Evolutionary conservation across 2,797 vertebrate species (phyloP).

Genomic region (Phoebastria nigripes): DNA sequence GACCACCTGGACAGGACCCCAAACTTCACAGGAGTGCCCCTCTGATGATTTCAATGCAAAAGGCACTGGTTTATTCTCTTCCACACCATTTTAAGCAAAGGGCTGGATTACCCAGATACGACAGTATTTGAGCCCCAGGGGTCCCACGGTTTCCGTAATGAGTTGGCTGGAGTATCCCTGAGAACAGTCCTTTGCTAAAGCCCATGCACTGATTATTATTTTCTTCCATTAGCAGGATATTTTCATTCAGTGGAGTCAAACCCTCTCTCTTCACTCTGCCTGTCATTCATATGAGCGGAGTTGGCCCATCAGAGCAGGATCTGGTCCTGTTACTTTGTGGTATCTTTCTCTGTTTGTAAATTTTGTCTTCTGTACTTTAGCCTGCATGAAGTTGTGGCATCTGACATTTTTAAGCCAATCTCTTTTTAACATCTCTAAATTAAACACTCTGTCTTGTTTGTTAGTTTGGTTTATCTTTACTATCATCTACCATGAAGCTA

Average conservation of each 20-base stretch:
- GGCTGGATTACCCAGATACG: not conserved
- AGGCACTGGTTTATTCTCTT: not conserved
- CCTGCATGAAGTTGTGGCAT: not conserved
- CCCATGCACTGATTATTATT: not conserved
- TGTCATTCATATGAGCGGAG: not conserved
- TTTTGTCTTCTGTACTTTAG: not conserved
- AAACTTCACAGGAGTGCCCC: not conserved
- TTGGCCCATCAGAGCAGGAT: not conserved
- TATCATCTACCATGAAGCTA: not conserved
- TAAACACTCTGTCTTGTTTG: conserved; percentile 23
- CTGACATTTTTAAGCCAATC: conserved; percentile 23
- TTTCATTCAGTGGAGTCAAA: not conserved
- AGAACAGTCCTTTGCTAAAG: not conserved
- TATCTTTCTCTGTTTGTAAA: not conserved
- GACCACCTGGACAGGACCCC: not conserved
- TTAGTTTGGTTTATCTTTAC: conserved; percentile 36
- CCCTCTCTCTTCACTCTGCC: not conserved
- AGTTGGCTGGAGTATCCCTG: not conserved
- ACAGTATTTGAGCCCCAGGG: not conserved
- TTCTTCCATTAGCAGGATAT: not conserved
- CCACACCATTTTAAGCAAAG: not conserved
- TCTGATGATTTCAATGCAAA: not conserved
- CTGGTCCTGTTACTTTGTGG: not conserved
- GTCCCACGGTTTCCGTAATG: not conserved
- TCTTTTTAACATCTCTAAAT: conserved; percentile 9